phyloP scores from a whole-genome alignment of 2,113 vertebrate genomes.

The Epinephelus moara region DNA sequence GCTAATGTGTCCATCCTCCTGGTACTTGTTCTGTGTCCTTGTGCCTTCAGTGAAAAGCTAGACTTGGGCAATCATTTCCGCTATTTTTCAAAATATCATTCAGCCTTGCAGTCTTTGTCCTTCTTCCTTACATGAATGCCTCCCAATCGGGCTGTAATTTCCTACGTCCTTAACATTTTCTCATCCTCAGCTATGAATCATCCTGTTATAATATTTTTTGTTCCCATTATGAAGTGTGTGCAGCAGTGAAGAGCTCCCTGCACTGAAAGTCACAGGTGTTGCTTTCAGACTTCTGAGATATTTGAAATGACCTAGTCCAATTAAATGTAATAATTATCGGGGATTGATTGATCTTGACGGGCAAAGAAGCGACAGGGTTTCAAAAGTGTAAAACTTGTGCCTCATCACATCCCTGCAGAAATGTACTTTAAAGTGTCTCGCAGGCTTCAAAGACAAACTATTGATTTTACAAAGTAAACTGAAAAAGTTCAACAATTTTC shows the following conservation, averaged over 20 bases:
- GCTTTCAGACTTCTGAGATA: constrained; percentile 41
- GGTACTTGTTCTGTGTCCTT: constrained; percentile 7
- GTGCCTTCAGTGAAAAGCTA: neutral
- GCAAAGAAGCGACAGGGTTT: neutral
- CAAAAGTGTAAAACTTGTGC: neutral
- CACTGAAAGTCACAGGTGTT: constrained; percentile 38
- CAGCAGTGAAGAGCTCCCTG: constrained; percentile 23
- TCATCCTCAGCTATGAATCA: constrained; percentile 15
- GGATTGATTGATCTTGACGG: constrained; percentile 26
- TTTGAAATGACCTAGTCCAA: constrained; percentile 19
- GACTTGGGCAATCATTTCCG: constrained; percentile 1
- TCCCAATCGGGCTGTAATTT: constrained; percentile 30
- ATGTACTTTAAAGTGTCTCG: neutral
- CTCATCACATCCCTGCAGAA: neutral
- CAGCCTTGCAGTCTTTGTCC: constrained; percentile 21
- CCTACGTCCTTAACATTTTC: constrained; percentile 9
- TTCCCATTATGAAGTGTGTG: neutral
- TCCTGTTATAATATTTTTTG: constrained; percentile 12
- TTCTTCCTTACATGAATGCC: constrained; percentile 19
- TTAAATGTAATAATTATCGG: neutral
- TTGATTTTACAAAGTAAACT: constrained; percentile 12
- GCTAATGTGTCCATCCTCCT: neutral
- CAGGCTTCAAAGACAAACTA: neutral
- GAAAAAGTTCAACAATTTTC: neutral
- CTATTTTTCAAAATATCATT: constrained; percentile 9